These are phyloP conservation scores for Tyria jacobaeae DNA, from an alignment of 2,888 invertebrate species.

Conservation along the genomic window DNA sequence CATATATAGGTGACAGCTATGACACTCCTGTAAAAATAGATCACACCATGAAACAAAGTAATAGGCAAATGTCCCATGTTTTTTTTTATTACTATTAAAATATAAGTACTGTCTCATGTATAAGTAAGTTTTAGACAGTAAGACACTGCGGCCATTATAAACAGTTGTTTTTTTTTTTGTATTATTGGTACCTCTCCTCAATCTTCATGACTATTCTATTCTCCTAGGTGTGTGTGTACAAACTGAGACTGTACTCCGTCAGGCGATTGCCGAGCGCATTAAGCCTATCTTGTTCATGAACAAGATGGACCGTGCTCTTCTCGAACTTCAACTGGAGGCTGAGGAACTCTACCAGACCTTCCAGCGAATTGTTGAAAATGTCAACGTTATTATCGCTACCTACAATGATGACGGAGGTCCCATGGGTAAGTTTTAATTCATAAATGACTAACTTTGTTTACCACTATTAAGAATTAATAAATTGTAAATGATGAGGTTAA, in stretches of 20 bases:
- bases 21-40: no score
- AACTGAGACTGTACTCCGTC: slow-evolving; percentile 99
- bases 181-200: background rate
- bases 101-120: no score
- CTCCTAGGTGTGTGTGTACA: slow-evolving; percentile 98
- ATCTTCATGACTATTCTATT: background rate
- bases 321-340: slow-evolving; percentile 98
- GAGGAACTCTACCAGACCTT: slow-evolving; percentile 99
- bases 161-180: no score
- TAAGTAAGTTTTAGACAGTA: no score
- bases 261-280: slow-evolving; percentile 99
- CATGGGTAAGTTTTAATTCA: slow-evolving; percentile 89
- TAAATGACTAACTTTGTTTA: no score
- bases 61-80: no score
- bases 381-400: slow-evolving; percentile 99
- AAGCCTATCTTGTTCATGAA: slow-evolving; percentile 99
- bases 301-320: slow-evolving; percentile 99
- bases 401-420: slow-evolving; percentile 99
- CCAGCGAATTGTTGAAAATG: slow-evolving; percentile 99
- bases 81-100: no score
- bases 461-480: no score
- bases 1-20: no score
- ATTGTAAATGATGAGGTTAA: no score
- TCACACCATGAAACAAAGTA: no score
- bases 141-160: no score